These are phyloP conservation scores for Bradypodion pumilum DNA, from an alignment of 2,797 vertebrate genomes.

Conservation along the genomic window DNA sequence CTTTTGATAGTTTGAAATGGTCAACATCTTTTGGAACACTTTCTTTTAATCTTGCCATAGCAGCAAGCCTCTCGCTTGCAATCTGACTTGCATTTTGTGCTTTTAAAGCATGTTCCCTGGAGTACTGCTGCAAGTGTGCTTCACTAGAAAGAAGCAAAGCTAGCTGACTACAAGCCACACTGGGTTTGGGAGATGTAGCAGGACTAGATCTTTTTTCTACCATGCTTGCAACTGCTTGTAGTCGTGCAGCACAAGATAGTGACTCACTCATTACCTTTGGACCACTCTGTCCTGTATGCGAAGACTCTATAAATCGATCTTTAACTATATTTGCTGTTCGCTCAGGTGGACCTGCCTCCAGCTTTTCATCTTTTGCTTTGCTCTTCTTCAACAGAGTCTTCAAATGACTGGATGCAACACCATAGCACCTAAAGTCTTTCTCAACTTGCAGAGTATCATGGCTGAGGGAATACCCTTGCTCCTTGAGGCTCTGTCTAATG, in stretches of 20 bases:
- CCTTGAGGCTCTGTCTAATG: slow-evolving; percentile 85
- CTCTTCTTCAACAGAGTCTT: slow-evolving; percentile 95
- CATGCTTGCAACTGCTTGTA: slow-evolving; percentile 96
- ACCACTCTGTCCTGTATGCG: slow-evolving; percentile 81
- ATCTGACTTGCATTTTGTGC: slow-evolving; percentile 92
- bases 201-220: slow-evolving; percentile 95
- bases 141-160: slow-evolving; percentile 97
- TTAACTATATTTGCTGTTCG: slow-evolving; percentile 78
- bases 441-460: slow-evolving; percentile 83
- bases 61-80: slow-evolving; percentile 94
- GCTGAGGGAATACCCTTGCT: slow-evolving; percentile 79
- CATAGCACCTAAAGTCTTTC: slow-evolving; percentile 88
- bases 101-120: slow-evolving; percentile 95
- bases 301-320: slow-evolving; percentile 87
- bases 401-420: slow-evolving; percentile 91
- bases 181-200: slow-evolving; percentile 93
- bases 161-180: slow-evolving; percentile 95
- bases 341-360: slow-evolving; percentile 83
- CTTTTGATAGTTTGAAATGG: slow-evolving; percentile 79
- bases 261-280: slow-evolving; percentile 81
- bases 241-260: slow-evolving; percentile 90
- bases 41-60: slow-evolving; percentile 91
- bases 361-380: slow-evolving; percentile 88
- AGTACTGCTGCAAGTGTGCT: slow-evolving; percentile 97
- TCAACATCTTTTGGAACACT: slow-evolving; percentile 83